Percentiles rank a stretch among this genome's conserved stretches.
Evolutionary conservation across 2,797 vertebrate species (phyloP).

Genomic region (Chrysocyon brachyurus): DNA sequence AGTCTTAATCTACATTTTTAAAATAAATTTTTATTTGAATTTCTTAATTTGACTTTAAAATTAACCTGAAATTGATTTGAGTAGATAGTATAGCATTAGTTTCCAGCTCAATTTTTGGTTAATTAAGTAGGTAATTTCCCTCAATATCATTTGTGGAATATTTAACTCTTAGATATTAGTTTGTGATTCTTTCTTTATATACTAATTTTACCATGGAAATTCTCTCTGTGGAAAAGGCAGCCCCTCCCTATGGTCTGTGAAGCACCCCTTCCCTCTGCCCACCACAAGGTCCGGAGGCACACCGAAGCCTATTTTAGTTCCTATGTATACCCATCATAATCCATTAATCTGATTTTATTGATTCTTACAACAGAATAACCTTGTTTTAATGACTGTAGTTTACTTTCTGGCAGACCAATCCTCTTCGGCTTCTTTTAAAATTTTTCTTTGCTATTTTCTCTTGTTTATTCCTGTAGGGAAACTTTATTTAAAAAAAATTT

Average conservation of each 20-base stretch:
- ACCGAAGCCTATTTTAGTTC: neutral
- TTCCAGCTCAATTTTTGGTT: conserved; percentile 2
- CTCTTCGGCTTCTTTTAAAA: neutral
- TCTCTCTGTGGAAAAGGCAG: neutral
- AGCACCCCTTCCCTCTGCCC: neutral
- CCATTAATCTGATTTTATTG: neutral
- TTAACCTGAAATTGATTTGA: conserved; percentile 5
- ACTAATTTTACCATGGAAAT: neutral
- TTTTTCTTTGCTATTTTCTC: neutral
- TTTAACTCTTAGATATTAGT: neutral
- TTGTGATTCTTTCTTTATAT: neutral
- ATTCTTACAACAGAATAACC: neutral
- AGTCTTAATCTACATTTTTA: neutral
- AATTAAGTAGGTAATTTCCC: neutral
- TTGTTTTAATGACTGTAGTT: conserved; percentile 43
- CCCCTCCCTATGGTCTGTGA: neutral
- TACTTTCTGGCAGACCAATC: neutral
- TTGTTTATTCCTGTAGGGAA: conserved; percentile 6
- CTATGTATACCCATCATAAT: neutral
- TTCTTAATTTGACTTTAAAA: conserved; percentile 37
- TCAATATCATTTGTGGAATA: neutral
- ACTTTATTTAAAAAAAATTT: neutral
- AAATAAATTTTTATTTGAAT: conserved; percentile 12
- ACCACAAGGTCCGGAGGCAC: neutral
- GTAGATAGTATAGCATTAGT: neutral